Percentiles rank a stretch among this genome's conserved stretches.
phyloP scores from a whole-genome alignment of 2,797 vertebrate genomes.

The Anabacerthia variegaticeps region DNA sequence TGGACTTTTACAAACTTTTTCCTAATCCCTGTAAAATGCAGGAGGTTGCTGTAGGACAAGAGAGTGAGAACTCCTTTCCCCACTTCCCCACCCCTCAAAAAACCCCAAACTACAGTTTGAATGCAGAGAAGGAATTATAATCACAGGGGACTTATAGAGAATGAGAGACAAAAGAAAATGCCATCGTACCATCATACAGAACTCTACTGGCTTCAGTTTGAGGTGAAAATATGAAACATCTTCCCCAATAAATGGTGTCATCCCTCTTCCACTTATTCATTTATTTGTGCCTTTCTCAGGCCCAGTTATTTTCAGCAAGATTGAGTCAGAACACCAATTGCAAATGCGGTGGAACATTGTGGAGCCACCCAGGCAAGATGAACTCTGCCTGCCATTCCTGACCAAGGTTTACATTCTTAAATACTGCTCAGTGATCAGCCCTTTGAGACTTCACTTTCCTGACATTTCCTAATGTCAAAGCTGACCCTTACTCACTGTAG shows the following conservation, averaged over 20 bases:
- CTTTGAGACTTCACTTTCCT: background rate
- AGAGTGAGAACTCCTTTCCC: background rate
- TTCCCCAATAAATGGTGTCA: background rate
- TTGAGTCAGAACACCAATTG: background rate
- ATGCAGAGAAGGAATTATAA: background rate
- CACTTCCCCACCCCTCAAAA: background rate
- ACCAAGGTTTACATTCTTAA: background rate
- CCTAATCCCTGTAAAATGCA: background rate
- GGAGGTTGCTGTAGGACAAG: background rate
- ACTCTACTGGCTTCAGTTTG: background rate
- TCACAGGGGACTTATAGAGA: background rate
- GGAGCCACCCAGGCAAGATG: background rate
- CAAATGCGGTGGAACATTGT: background rate
- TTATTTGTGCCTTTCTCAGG: background rate
- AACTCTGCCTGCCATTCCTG: background rate
- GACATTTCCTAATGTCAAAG: constrained; percentile 4
- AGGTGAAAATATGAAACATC: background rate
- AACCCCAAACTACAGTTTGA: background rate
- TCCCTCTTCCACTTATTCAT: background rate
- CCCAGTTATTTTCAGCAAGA: background rate
- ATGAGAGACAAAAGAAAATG: background rate
- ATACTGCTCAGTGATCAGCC: background rate
- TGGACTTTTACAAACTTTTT: background rate
- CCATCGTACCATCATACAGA: background rate
- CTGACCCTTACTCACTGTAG: background rate